Base-by-base conservation (phyloP, 2,113 vertebrate genomes). In the Zapus hudsonius region DNA sequence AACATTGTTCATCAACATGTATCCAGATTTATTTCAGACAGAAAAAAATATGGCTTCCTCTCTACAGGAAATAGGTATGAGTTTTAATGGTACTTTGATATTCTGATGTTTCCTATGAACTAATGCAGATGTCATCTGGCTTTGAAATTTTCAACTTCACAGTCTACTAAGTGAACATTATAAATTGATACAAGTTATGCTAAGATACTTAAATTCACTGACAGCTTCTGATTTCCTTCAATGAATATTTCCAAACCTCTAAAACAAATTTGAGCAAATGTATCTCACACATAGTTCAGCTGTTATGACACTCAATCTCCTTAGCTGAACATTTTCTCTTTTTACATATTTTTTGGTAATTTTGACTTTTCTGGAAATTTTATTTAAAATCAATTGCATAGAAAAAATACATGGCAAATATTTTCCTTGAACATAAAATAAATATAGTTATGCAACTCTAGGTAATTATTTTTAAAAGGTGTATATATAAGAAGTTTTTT, bases 351-450 rank as follows among this genome's bases (percentile, higher is more conserved):
- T n/a, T n/a, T n/a, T n/a, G n/a, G n/a, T n/a, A n/a, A n/a, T n/a
- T n/a, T n/a, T n/a, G n/a, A n/a, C n/a, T n/a, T n/a, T n/a, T n/a
- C n/a, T n/a, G n/a, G n/a, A n/a, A n/a, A n/a, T n/a, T n/a, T n/a
- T n/a, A n/a, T n/a, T n/a, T n/a, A n/a, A n/a, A n/a, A n/a, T n/a
- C n/a, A n/a, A n/a, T n/a, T n/a, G n/a, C n/a, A n/a, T n/a, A n/a
- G n/a, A n/a, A n/a, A n/a, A n/a, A n/a, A n/a, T n/a, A n/a, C n/a
- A n/a, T n/a, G n/a, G 4, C 33, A 82, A 57, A 1, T 16, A 0
- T 84, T 78, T 89, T 85, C 20, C 10, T 63, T 74, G 75, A 89
- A 63, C 61, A 64, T 74, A 27, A 93, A 69, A 22, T 79, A 52
- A 74, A 25, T 38, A 40, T 67, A 10, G 29, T 19, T 64, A 17